A percentile compares a stretch with the other conserved stretches of the same genome.
These are phyloP conservation scores for Drosophila emarginata DNA, from an alignment of 2,888 invertebrate genomes.

Conservation along the genomic window DNA sequence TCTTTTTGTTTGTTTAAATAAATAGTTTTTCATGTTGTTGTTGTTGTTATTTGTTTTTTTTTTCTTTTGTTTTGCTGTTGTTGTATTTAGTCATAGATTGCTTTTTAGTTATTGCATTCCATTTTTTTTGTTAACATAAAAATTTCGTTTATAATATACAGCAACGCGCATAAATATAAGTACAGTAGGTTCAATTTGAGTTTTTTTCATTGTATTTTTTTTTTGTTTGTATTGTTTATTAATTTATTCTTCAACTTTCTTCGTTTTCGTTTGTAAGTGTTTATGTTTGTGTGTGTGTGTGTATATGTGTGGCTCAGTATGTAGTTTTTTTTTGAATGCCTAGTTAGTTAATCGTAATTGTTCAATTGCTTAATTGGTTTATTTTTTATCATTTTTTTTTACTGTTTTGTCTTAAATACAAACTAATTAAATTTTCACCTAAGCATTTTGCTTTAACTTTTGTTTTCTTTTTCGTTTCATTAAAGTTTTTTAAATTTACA, in stretches of 20 bases:
- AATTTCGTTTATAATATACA: slow-evolving; percentile 65
- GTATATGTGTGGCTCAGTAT: slow-evolving; percentile 34
- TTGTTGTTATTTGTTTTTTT: neutral
- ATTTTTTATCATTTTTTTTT: slow-evolving; percentile 26
- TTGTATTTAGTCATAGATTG: slow-evolving; percentile 28
- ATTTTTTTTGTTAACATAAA: slow-evolving; percentile 53
- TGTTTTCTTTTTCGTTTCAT: slow-evolving; percentile 23
- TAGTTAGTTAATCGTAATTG: slow-evolving; percentile 67
- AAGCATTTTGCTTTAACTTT: slow-evolving; percentile 74
- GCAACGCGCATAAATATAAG: slow-evolving; percentile 70
- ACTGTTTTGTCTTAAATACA: slow-evolving; percentile 65
- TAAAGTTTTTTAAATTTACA: slow-evolving; percentile 58
- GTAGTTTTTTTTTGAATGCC: slow-evolving; percentile 49
- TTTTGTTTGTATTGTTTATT: slow-evolving; percentile 28
- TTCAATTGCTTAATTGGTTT: slow-evolving; percentile 59
- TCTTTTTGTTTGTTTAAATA: slow-evolving; percentile 51
- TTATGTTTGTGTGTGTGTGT: neutral
- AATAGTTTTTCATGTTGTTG: slow-evolving; percentile 49
- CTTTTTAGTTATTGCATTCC: slow-evolving; percentile 4
- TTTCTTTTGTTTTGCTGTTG: slow-evolving; percentile 2
- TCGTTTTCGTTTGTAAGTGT: neutral
- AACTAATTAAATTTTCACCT: slow-evolving; percentile 78
- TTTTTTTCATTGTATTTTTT: slow-evolving; percentile 25
- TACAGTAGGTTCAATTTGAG: slow-evolving; percentile 64
- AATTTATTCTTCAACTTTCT: slow-evolving; percentile 22